Conservation (phyloP, 2,113 vertebrate genomes). For the Puffinus mauretanicus region DNA sequence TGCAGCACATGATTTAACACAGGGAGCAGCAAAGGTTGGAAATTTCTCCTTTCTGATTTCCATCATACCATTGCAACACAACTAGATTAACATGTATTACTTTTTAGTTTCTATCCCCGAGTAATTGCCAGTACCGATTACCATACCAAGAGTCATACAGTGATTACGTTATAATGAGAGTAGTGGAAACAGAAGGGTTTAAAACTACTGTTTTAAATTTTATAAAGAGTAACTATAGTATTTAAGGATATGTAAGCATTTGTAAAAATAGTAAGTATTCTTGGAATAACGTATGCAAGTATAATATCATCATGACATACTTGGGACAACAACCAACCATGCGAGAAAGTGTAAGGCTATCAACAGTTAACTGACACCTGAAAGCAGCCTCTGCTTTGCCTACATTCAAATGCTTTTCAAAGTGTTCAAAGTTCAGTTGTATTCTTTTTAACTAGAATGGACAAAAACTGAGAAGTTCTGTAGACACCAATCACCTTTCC, state of each 20-base stretch:
- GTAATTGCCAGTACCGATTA: neutral
- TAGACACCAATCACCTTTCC: neutral
- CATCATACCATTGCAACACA: neutral
- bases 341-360: neutral
- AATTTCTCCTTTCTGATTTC: neutral
- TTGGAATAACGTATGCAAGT: neutral
- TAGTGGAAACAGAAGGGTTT: neutral
- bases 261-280: neutral
- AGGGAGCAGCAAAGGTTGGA: neutral
- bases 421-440: neutral
- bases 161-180: neutral
- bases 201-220: neutral
- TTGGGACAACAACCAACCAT: accelerated
- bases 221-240: neutral
- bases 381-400: neutral
- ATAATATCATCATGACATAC: neutral
- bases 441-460: neutral
- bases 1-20: neutral
- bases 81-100: neutral
- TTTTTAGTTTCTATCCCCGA: neutral
- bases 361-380: neutral
- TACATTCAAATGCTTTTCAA: neutral
- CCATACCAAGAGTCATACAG: neutral
- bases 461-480: neutral
- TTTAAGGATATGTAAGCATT: neutral